Base-by-base conservation (phyloP, 1,140 invertebrate genomes). In the Lucilia cuprina region DNA sequence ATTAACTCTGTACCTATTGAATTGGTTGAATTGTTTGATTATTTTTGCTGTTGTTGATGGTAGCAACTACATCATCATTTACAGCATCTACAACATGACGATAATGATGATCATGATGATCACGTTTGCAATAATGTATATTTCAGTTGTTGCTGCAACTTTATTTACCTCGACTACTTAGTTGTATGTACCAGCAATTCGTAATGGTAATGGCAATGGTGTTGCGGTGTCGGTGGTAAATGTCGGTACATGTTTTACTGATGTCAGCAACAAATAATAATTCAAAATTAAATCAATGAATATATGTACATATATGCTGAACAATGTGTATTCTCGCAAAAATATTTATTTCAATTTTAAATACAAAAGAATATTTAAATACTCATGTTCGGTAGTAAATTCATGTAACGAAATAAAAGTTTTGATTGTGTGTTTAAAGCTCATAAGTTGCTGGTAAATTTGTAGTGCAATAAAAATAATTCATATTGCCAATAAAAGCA, bases 231-330 rank as follows among this genome's bases (percentile, higher is more conserved):
- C 14, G 55, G 55, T 7, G 55, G 14, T 60, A n/a, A 0, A 41
- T 41, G 41, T 41, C 10, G 10, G 41, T 41, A 7, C 41, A 41
- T 41, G 41, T 8, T 30, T 30, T 30, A 30, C 25, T 41, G 41
- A 41, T 41, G 41, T 7, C 10, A 41, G 41, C 50, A 14, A 55
- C 50, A 55, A 55, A 60, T n/a, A 60, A 70, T 21, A 70, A 70
- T 70, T 70, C n/a, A 70, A 70, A 60, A 70, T 70, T 70, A 70
- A 70, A 70, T 70, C 65, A 70, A 70, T 55, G 50, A 55, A 55
- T 55, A 70, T n/a, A 3, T 55, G 50, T 10, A 55, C 17, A 70
- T n/a, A 3, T 25, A 25, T 41, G 7, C 10, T 70, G n/a, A 70
- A 70, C 65, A 12, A 12, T 70, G 19, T 70, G 50, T 21, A n/a